These are phyloP conservation scores for Chaetophractus vellerosus DNA, from an alignment of 2,797 vertebrate genomes.

Conservation along the genomic window DNA sequence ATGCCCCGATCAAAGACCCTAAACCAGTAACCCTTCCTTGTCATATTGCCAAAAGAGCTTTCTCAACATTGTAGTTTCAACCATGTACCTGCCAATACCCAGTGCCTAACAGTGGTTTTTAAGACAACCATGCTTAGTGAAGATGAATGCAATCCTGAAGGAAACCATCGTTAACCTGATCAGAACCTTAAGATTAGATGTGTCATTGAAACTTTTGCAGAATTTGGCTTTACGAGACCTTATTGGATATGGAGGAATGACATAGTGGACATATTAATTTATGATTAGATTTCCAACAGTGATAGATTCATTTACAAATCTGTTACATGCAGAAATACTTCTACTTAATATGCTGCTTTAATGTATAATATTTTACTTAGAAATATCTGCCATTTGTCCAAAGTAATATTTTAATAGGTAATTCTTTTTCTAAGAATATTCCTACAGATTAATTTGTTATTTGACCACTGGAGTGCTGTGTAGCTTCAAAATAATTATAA, in stretches of 20 bases:
- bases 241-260: not conserved
- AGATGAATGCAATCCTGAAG: not conserved
- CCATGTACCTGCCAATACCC: no score
- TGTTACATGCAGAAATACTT: constrained; percentile 26
- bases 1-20: no score
- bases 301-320: constrained; percentile 50
- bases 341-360: constrained; percentile 57
- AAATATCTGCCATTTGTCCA: constrained; percentile 40
- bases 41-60: no score
- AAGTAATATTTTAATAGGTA: constrained; percentile 40
- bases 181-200: not conserved
- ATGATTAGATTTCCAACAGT: constrained; percentile 32
- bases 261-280: constrained; percentile 27
- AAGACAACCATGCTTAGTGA: not conserved
- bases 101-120: not conserved
- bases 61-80: no score
- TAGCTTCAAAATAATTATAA: constrained; percentile 52
- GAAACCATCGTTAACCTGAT: not conserved
- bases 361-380: constrained; percentile 54
- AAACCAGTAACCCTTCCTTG: no score
- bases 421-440: constrained; percentile 49
- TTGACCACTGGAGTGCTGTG: constrained; percentile 52
- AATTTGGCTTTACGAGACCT: constrained; percentile 34
- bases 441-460: constrained; percentile 53
- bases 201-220: constrained; percentile 21